Base-by-base conservation (phyloP, 2,113 vertebrate genomes). In the Thunnus maccoyii region DNA sequence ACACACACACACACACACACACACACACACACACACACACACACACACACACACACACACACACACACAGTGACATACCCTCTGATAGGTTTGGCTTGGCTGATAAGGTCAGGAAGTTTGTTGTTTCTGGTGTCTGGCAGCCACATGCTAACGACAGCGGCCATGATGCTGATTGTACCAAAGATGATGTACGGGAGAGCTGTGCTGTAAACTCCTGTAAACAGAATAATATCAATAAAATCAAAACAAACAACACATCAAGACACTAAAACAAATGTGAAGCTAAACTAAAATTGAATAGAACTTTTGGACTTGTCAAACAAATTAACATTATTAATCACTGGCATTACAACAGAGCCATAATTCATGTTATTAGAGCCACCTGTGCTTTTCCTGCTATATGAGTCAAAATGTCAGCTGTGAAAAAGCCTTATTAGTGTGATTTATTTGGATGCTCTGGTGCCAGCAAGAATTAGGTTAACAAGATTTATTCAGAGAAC, bases 71-170 rank as follows among this genome's bases (percentile, higher is more conserved):
- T 1, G 1, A 62, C 66, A 51, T 52, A 92, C 93, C 88, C 17
- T 80, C 73, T 80, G 47, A 93, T 72, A 14, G 72, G 61, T 78
- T 84, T 88, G 10, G 68, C 67, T 64, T 93, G 70, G 11, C 55
- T 86, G 75, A 92, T 84, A 18, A 81, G 66, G 44, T 93, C 85
- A 1, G 83, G 91, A 51, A 94, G 85, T 78, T 84, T 76, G 18
- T 20, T 44, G 64, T 89, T 86, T 74, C 80, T 89, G 5, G 93
- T 93, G 76, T 93, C 90, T 16, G 86, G 93, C 30, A 92, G 81
- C 15, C 91, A 70, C 10, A 87, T 57, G 36, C 78, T 65, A 22
- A 89, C 2, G 68, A 67, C 22, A 46, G 86, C 89, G 36, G 80
- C 71, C 3, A 78, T 30, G 32, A 90, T 18, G 27, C 83, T 84